Evolutionary conservation across 2,113 vertebrate genomes (phyloP).

Genomic region (Dasyprocta punctata): DNA sequence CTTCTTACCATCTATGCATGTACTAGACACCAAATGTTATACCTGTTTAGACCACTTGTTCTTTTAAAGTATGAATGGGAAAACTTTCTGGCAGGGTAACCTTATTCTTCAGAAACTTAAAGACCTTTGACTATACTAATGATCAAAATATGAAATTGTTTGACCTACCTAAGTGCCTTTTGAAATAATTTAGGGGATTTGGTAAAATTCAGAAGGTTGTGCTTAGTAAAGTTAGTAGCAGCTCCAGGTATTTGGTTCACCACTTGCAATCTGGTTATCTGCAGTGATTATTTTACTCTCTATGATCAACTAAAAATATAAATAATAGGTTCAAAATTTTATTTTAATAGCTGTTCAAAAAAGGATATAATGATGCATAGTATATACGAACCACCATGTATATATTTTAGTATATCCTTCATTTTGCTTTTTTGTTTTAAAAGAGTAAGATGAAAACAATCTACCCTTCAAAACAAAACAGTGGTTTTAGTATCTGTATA

Average conservation of each 20-base stretch:
- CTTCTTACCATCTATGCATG: neutral
- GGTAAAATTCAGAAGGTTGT: slow-evolving; percentile 1
- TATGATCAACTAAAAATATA: slow-evolving; percentile 56
- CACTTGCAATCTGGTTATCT: neutral
- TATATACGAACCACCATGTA: neutral
- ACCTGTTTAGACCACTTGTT: neutral
- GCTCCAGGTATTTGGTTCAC: slow-evolving; percentile 14
- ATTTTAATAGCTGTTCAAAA: slow-evolving; percentile 50
- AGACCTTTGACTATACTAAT: slow-evolving; percentile 11
- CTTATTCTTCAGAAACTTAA: slow-evolving; percentile 47
- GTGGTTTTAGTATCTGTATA: neutral
- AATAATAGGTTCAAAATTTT: slow-evolving; percentile 58
- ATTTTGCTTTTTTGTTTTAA: slow-evolving; percentile 33
- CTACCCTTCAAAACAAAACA: neutral
- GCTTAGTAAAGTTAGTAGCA: neutral
- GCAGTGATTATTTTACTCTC: slow-evolving; percentile 37
- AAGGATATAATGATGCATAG: slow-evolving; percentile 46
- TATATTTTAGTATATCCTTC: neutral
- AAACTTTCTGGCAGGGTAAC: slow-evolving; percentile 33
- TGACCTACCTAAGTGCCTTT: neutral
- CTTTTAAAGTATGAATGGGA: slow-evolving; percentile 13
- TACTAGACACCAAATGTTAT: slow-evolving; percentile 38
- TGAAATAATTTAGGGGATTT: slow-evolving; percentile 43
- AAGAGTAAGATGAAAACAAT: slow-evolving; percentile 42
- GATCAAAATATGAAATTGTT: neutral